These are phyloP conservation scores for Homarus gammarus DNA, from an alignment of 2,888 invertebrate species.

Conservation along the genomic window DNA sequence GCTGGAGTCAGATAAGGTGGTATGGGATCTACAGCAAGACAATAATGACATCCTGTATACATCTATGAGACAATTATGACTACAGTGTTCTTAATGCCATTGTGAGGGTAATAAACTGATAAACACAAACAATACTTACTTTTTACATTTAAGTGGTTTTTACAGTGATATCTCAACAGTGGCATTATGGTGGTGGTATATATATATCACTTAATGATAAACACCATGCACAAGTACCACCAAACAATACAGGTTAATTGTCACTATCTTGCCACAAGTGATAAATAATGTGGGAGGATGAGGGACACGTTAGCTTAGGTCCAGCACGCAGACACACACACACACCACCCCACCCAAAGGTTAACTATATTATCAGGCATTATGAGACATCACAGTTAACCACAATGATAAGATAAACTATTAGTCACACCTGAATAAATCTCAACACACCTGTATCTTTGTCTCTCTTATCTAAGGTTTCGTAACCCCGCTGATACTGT, in stretches of 20 bases:
- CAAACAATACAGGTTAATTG: not conserved
- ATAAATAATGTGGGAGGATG: not conserved
- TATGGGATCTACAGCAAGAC: constrained; percentile 9
- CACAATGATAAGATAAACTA: constrained; percentile 17
- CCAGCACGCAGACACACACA: not conserved
- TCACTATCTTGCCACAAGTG: not conserved
- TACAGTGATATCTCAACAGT: not conserved
- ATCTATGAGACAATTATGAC: constrained; percentile 14
- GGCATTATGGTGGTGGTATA: not conserved
- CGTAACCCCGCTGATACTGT: too few species aligned
- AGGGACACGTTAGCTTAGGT: not conserved
- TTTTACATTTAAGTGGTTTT: not conserved
- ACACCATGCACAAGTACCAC: not conserved
- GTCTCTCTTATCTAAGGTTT: not conserved
- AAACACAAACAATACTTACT: constrained; percentile 24
- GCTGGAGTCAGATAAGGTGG: constrained; percentile 4
- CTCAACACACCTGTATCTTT: not conserved
- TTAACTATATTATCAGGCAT: not conserved
- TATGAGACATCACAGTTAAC: not conserved
- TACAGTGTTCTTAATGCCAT: not conserved
- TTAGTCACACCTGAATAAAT: constrained; percentile 10
- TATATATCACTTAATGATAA: constrained; percentile 12
- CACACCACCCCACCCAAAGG: too few species aligned
- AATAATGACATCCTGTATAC: constrained; percentile 47
- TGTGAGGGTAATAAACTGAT: not conserved